A percentile compares a stretch with the other conserved stretches of the same genome.
phyloP scores from a whole-genome alignment of 2,888 invertebrate genomes.

The Lasioglossum malachurum region DNA sequence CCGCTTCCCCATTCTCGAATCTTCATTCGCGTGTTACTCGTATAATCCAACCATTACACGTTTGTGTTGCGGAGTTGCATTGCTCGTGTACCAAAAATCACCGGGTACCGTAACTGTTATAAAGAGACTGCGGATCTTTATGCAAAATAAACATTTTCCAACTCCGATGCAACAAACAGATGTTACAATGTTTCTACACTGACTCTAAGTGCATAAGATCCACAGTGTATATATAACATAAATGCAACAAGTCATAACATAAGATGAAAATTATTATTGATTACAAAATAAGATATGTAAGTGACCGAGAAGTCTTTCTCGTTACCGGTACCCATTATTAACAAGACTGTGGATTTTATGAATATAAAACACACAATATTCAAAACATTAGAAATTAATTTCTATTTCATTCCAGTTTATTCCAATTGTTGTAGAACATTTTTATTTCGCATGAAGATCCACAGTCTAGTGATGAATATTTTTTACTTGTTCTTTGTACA shows the following conservation, averaged over 20 bases:
- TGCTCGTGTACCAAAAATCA: background rate
- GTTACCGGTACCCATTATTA: no score
- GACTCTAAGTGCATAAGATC: background rate
- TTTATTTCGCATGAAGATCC: no score
- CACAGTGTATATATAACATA: background rate
- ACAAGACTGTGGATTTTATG: no score
- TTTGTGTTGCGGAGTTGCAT: conserved; percentile 7
- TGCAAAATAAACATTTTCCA: background rate
- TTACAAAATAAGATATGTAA: background rate
- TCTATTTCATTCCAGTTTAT: no score
- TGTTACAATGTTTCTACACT: no score
- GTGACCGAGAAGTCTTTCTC: no score
- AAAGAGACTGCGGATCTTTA: background rate
- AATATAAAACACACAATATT: no score
- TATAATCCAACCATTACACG: conserved; percentile 58
- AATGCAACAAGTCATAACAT: background rate
- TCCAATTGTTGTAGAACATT: no score
- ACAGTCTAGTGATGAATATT: no score
- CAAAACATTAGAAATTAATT: no score
- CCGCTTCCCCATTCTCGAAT: conserved; percentile 53
- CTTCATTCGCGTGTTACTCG: conserved; percentile 53
- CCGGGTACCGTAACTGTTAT: background rate
- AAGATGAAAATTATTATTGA: background rate
- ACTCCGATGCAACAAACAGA: background rate
- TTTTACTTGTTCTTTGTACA: no score